phyloP scores from a whole-genome alignment of 2,113 vertebrate species.

The Thalassoma bifasciatum region DNA sequence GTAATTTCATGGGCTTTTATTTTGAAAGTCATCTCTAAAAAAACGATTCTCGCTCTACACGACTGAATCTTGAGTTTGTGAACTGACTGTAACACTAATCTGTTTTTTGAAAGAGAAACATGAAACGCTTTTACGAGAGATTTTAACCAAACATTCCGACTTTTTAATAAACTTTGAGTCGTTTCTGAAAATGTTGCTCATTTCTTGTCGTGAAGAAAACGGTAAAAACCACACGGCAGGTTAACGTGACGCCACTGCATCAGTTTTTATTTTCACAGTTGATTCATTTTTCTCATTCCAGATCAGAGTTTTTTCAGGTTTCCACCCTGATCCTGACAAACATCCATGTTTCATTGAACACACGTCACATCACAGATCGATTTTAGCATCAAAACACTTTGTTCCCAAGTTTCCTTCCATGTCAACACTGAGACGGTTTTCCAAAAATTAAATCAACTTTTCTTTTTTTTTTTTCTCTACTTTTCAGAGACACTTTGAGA shows the following conservation, averaged over 20 bases:
- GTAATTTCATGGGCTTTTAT: not conserved
- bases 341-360: slow-evolving; percentile 55
- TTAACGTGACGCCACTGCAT: slow-evolving; percentile 33
- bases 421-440: slow-evolving; percentile 26
- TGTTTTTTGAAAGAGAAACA: not conserved
- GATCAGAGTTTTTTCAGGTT: not conserved
- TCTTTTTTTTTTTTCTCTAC: too few relatives aligned
- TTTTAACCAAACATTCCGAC: slow-evolving; percentile 58
- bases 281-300: slow-evolving; percentile 42
- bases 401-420: slow-evolving; percentile 12
- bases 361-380: slow-evolving; percentile 57
- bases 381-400: slow-evolving; percentile 46
- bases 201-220: too few relatives aligned
- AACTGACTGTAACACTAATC: not conserved
- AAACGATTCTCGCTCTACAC: not conserved
- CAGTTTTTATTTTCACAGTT: slow-evolving; percentile 74
- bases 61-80: not conserved
- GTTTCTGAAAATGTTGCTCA: not conserved
- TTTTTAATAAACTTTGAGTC: slow-evolving; percentile 55
- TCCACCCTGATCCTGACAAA: slow-evolving; percentile 38
- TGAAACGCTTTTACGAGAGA: slow-evolving; percentile 4
- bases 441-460: slow-evolving; percentile 35
- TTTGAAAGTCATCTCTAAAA: slow-evolving; percentile 1
- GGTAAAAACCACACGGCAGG: not conserved
- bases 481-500: too few relatives aligned